Percentiles rank a stretch among this genome's conserved stretches.
These are phyloP conservation scores for Masnerella sp. DNA, from an alignment of 2,888 invertebrate species.

Conservation along the genomic window DNA sequence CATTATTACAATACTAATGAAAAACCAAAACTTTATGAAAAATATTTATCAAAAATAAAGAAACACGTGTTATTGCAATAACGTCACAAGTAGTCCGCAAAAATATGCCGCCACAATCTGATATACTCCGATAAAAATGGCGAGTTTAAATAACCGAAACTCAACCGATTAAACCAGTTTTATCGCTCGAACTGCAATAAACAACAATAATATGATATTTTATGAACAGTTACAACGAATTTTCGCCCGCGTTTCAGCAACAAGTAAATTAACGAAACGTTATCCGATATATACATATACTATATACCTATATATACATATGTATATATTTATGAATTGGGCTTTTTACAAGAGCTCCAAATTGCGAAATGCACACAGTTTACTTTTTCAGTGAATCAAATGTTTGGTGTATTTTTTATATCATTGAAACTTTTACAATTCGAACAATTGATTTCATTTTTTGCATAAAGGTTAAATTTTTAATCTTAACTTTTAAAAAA, in stretches of 20 bases:
- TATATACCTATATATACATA: background rate
- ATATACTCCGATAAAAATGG: constrained; percentile 23
- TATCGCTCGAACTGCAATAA: constrained; percentile 26
- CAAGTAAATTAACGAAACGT: constrained; percentile 1
- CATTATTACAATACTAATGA: background rate
- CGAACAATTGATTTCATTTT: too few species aligned
- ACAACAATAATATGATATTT: constrained; percentile 32
- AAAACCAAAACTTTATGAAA: constrained; percentile 1
- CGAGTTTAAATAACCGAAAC: constrained; percentile 39
- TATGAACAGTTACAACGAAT: constrained; percentile 2
- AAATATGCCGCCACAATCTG: constrained; percentile 14
- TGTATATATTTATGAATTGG: too few species aligned
- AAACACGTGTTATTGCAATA: constrained; percentile 8
- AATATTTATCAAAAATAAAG: background rate
- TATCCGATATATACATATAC: background rate
- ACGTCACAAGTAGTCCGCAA: constrained; percentile 5
- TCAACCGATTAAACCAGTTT: constrained; percentile 39
- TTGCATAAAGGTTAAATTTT: too few species aligned
- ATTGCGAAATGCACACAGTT: too few species aligned
- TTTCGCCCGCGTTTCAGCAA: background rate
- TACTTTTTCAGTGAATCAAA: too few species aligned
- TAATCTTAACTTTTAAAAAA: too few species aligned
- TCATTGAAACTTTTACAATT: too few species aligned
- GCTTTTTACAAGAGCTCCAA: too few species aligned
- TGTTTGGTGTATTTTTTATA: too few species aligned